Evolutionary conservation across 2,888 invertebrate genomes (phyloP).

Genomic region (Ectemnius continuus): DNA sequence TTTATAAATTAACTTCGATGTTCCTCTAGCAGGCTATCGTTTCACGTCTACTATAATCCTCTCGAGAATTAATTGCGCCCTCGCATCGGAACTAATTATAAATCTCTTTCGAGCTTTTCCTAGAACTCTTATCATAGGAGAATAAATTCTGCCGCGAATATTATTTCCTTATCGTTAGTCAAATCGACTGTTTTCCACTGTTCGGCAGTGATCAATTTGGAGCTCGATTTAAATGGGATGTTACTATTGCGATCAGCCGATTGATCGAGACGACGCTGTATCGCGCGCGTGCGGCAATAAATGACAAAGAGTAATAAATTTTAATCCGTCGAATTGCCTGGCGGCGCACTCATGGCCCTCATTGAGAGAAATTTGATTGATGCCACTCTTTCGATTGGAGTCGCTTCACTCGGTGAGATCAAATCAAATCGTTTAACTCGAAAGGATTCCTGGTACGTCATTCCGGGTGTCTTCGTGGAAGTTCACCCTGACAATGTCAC

Average conservation of each 20-base stretch:
- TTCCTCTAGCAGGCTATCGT: no score
- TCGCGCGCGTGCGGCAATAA: constrained; percentile 13
- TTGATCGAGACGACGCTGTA: neutral
- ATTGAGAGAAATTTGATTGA: constrained; percentile 18
- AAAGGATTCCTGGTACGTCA: constrained; percentile 4
- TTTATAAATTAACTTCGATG: no score
- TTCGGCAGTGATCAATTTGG: no score
- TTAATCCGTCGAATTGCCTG: neutral
- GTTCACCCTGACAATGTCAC: neutral
- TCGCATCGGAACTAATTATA: no score
- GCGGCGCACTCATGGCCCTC: neutral
- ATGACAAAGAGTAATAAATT: constrained; percentile 4
- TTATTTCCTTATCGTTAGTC: no score
- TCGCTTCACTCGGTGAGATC: constrained; percentile 5
- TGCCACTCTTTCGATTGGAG: constrained; percentile 22
- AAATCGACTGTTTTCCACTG: no score
- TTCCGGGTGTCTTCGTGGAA: constrained; percentile 12
- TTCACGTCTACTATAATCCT: no score
- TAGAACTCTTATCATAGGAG: no score
- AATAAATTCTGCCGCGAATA: no score
- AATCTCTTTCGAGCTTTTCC: no score
- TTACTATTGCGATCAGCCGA: neutral
- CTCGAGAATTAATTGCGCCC: no score
- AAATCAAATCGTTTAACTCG: constrained; percentile 15
- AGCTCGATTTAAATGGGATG: no score